These are phyloP conservation scores for Hipparchia sbordonii DNA, from an alignment of 2,888 invertebrate species.

Conservation along the genomic window DNA sequence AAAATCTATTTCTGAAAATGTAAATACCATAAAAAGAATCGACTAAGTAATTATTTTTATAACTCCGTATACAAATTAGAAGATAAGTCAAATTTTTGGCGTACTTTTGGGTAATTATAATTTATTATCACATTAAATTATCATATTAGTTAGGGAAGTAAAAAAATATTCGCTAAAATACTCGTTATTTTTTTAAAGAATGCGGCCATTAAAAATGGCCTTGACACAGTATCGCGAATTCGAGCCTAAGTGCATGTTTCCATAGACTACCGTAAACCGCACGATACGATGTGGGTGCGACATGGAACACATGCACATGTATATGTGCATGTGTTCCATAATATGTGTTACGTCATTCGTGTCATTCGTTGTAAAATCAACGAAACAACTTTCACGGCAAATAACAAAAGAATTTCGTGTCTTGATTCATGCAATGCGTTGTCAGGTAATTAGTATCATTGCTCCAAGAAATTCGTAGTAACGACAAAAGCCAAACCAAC, in stretches of 20 bases:
- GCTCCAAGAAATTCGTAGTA: no score
- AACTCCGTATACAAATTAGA: no score
- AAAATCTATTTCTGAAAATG: no score
- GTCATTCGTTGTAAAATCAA: not conserved
- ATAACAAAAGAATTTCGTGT: no score
- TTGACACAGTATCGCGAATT: slow-evolving; percentile 22
- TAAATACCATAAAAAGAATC: not conserved
- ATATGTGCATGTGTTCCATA: no score
- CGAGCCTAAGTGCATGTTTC: not conserved
- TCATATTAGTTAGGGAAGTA: not conserved
- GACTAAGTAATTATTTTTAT: not conserved
- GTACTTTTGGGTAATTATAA: not conserved
- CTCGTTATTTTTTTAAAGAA: not conserved
- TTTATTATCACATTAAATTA: slow-evolving; percentile 1
- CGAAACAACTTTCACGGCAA: not conserved
- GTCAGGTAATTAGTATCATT: no score
- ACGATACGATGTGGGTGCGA: not conserved
- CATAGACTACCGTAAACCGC: not conserved
- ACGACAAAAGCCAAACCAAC: no score
- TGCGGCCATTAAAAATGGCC: slow-evolving; percentile 1
- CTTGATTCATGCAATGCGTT: no score
- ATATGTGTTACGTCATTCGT: no score
- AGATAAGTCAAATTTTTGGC: no score
- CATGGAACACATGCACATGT: not conserved
- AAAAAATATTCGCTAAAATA: not conserved